Evolutionary conservation across 2,888 invertebrate species (phyloP), one percentile per base, ranked within the genome.

Genomic region (Melinaea marsaeus): DNA sequence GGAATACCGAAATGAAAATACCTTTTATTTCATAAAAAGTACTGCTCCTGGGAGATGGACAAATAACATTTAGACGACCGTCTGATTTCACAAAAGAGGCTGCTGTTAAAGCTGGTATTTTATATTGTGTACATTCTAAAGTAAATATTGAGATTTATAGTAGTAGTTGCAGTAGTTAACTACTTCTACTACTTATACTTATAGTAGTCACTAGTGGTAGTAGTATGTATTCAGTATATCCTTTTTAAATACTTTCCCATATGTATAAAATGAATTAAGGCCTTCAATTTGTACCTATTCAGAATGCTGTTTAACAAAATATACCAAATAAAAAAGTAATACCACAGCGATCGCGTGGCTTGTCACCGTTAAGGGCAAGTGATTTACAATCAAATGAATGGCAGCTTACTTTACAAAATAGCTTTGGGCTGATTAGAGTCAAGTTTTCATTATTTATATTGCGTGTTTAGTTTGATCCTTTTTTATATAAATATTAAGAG

Each of bases 381-480:
- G 57, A 60, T 64, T 64, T 47, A 60, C 61, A 61, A 64, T 60
- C 57, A 64, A 64, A 64, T 55, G 60, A 64, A 64, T 64, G 64
- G 64, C 64, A 64, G 60, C 48, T 51, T 51, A 51, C 48, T 13
- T 51, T 22, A 51, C 48, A 7, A 5, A 22, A 51, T 32, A 51
- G 48, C 48, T 51, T 4, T 13, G 9, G 48, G 48, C 48, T 51
- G 48, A 51, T 51, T 51, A 22, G 48, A 51, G 13, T 22, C 22
- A 51, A 51, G 22, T 32, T 51, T 13, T 32, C 5, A 51, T 51
- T 51, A 13, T 51, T 51, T 51, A 51, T 51, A 32, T 51, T 7
- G 22, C 22, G 48, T 51, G 48, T 42, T 42, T 51, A 51, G 32
- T 22, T 51, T 13, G 48, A 51, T 7, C 5, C 48, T 22, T 47